A percentile compares a stretch with the other conserved stretches of the same genome.
phyloP scores from a whole-genome alignment of 2,797 vertebrate genomes.

The Lates japonicus region DNA sequence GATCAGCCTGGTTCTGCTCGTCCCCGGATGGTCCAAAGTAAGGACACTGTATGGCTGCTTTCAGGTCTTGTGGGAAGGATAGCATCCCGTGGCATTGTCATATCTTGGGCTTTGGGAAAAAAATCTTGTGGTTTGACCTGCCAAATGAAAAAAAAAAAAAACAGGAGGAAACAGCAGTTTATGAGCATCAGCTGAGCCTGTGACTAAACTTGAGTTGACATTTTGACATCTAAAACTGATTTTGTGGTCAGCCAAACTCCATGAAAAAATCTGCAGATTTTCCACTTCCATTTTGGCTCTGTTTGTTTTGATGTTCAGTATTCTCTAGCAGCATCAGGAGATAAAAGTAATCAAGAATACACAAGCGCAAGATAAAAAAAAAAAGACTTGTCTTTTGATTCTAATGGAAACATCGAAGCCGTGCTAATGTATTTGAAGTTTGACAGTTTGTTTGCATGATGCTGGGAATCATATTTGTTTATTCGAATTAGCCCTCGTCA shows the following conservation, averaged over 20 bases:
- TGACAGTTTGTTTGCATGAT: constrained; percentile 25
- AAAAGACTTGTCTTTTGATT: not conserved
- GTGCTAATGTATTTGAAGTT: not conserved
- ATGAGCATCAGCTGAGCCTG: not conserved
- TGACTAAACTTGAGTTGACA: no score
- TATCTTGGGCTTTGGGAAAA: not conserved
- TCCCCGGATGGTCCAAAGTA: constrained; percentile 87
- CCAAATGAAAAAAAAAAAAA: no score
- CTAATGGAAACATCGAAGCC: constrained; percentile 11
- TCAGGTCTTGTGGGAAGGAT: not conserved
- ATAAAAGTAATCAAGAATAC: constrained; percentile 22
- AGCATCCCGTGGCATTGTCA: accelerated
- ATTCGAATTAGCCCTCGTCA: not conserved
- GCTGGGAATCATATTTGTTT: constrained; percentile 25
- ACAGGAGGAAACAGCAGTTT: not conserved
- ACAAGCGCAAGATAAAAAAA: constrained; percentile 2
- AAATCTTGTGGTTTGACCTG: not conserved
- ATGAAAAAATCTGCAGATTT: not conserved
- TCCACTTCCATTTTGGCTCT: not conserved
- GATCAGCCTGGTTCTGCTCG: constrained; percentile 84
- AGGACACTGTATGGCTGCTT: constrained; percentile 20
- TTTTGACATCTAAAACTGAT: no score
- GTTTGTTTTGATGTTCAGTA: not conserved
- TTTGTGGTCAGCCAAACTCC: not conserved
- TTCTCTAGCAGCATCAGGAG: not conserved